A percentile compares a stretch with the other conserved stretches of the same genome.
phyloP scores from a whole-genome alignment of 53 echinoderm and acorn worm species.

The Pentamera pediparva region DNA sequence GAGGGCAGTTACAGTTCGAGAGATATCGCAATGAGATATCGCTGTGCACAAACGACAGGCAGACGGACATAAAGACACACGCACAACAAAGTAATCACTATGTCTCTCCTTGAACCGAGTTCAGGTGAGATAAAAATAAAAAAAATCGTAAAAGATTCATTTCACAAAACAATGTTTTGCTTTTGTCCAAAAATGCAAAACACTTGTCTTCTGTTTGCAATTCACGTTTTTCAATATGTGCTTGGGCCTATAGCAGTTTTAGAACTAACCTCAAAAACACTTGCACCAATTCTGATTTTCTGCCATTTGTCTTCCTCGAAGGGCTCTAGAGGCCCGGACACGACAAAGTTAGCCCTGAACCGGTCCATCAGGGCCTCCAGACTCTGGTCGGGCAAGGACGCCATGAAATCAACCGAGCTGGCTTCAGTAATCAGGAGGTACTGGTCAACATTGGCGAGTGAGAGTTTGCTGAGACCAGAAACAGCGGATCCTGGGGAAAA shows the following conservation, averaged over 20 bases:
- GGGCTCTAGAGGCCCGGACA: constrained; percentile 52
- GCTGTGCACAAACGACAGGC: no score
- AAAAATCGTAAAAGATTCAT: no score
- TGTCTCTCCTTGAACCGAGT: no score
- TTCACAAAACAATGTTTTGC: not conserved
- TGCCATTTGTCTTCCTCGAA: constrained; percentile 86
- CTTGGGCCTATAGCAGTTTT: not conserved
- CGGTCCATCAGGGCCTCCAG: constrained; percentile 68
- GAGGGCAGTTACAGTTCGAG: no score
- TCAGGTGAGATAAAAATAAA: no score
- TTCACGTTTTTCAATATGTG: no score
- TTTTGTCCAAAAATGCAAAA: no score
- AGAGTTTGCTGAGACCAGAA: constrained; percentile 33
- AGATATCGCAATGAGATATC: no score
- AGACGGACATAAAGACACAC: no score
- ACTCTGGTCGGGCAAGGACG: constrained; percentile 21
- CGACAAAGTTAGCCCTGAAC: constrained; percentile 87
- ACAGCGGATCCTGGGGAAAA: not conserved
- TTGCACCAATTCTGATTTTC: constrained; percentile 56
- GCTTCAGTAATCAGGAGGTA: constrained; percentile 58
- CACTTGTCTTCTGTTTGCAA: no score
- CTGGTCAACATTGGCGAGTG: constrained; percentile 79
- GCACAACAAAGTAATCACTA: no score
- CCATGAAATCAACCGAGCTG: constrained; percentile 49
- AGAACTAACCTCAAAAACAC: constrained; percentile 52